Evolutionary conservation across 2,797 vertebrate genomes (phyloP).

Genomic region (Craterocephalus amniculus): DNA sequence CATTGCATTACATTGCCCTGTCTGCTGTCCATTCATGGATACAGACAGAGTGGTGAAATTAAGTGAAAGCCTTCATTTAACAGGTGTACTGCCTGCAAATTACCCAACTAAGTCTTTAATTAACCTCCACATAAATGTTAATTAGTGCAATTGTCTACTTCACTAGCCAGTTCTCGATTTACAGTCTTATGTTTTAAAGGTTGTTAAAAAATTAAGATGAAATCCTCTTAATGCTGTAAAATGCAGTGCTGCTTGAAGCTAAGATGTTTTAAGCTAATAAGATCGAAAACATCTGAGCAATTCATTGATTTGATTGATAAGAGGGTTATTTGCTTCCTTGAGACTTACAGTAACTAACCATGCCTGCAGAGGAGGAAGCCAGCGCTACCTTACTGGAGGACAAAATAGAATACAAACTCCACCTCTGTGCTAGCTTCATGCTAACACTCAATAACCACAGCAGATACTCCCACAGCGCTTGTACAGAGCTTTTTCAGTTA

Average conservation of each 20-base stretch:
- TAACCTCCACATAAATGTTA: background rate
- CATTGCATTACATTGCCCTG: slow-evolving; percentile 54
- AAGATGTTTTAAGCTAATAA: slow-evolving; percentile 13
- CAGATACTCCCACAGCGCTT: background rate
- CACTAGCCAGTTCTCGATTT: too few relatives aligned
- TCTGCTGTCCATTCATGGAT: slow-evolving; percentile 41
- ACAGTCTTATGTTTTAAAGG: background rate
- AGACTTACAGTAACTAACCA: background rate
- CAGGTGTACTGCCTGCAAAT: slow-evolving; percentile 17
- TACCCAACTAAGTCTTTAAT: slow-evolving; percentile 21
- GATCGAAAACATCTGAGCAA: background rate
- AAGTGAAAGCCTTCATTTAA: slow-evolving; percentile 48
- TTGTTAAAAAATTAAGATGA: background rate
- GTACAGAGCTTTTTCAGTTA: background rate
- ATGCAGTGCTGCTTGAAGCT: background rate
- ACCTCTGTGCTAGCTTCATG: background rate
- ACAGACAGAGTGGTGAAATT: slow-evolving; percentile 23
- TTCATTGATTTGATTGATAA: background rate
- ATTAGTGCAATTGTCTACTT: too few relatives aligned
- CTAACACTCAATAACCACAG: background rate
- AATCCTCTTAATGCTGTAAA: background rate
- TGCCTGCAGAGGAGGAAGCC: background rate
- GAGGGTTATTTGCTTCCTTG: too few relatives aligned
- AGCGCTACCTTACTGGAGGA: background rate
- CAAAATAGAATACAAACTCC: slow-evolving; percentile 5